Conservation (phyloP, 2,113 vertebrate species). For the Tricholaema leucomelas region DNA sequence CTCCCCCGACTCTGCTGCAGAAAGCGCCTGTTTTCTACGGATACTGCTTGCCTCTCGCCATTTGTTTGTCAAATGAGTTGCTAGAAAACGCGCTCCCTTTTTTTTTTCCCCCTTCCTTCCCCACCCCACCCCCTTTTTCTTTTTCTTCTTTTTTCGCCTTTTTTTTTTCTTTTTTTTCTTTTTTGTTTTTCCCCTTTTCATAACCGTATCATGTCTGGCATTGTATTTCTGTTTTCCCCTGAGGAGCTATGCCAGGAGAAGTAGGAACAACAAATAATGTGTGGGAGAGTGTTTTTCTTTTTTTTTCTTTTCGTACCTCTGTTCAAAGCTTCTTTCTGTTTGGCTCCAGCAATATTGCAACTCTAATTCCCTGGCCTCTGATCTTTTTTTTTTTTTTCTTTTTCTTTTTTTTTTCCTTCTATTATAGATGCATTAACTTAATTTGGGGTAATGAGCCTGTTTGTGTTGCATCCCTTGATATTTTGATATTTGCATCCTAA, state of each 20-base stretch:
- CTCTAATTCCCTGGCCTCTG: not conserved
- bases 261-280: conserved; percentile 27
- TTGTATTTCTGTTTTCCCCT: conserved; percentile 39
- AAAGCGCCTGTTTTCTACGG: not conserved
- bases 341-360: not conserved
- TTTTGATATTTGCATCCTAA: not conserved
- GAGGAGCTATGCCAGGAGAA: conserved; percentile 16
- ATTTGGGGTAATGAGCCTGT: not conserved
- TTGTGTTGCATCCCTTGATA: not conserved
- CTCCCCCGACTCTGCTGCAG: too few relatives aligned
- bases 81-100: not conserved
- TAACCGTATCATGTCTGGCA: conserved; percentile 24
- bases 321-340: conserved; percentile 9
- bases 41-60: not conserved
- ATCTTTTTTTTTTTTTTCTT: not conserved
- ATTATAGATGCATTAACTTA: not conserved
- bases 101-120: too few relatives aligned
- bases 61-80: conserved; percentile 24
- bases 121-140: too few relatives aligned
- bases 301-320: not conserved
- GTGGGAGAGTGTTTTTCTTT: not conserved
- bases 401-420: not conserved
- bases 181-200: not conserved
- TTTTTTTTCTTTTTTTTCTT: not conserved
- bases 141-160: not conserved